These are phyloP conservation scores for Indicator indicator DNA, from an alignment of 2,113 vertebrate genomes.

Conservation along the genomic window DNA sequence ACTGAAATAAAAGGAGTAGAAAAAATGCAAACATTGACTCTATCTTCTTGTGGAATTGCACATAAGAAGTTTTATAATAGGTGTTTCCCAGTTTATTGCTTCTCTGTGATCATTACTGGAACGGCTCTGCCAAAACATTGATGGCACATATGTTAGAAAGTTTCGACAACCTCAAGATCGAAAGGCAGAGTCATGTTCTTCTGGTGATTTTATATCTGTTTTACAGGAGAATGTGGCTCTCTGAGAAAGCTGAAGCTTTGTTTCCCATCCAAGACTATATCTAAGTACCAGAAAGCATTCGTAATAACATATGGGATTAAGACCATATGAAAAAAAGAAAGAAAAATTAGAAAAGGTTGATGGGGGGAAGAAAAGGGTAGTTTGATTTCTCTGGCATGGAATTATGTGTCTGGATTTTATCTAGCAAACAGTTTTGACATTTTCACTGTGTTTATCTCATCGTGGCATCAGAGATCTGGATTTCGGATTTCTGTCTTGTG, in stretches of 20 bases:
- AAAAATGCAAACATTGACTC: slow-evolving; percentile 31
- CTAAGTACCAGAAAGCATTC: neutral
- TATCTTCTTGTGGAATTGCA: slow-evolving; percentile 9
- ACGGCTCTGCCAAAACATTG: slow-evolving; percentile 38
- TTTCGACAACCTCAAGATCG: slow-evolving; percentile 46
- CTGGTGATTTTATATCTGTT: neutral
- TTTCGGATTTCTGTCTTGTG: slow-evolving; percentile 19
- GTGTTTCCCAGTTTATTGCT: slow-evolving; percentile 51
- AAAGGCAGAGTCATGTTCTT: neutral
- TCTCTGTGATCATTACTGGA: slow-evolving; percentile 1
- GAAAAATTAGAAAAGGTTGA: neutral
- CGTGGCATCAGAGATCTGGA: slow-evolving; percentile 2
- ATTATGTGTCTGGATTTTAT: slow-evolving; percentile 11
- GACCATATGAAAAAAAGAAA: neutral
- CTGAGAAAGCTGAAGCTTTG: neutral
- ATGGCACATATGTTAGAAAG: slow-evolving; percentile 31
- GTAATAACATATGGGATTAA: neutral
- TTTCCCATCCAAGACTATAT: neutral
- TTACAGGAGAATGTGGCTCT: neutral
- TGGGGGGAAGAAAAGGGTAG: neutral
- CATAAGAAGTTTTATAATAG: slow-evolving; percentile 24
- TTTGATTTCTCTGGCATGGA: neutral
- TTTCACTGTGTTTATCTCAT: slow-evolving; percentile 17
- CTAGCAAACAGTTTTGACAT: slow-evolving; percentile 28
- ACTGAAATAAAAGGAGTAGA: slow-evolving; percentile 37